A percentile compares a stretch with the other conserved stretches of the same genome.
These are phyloP conservation scores for Lepus townsendii DNA, from an alignment of 2,797 vertebrate genomes.

Conservation along the genomic window DNA sequence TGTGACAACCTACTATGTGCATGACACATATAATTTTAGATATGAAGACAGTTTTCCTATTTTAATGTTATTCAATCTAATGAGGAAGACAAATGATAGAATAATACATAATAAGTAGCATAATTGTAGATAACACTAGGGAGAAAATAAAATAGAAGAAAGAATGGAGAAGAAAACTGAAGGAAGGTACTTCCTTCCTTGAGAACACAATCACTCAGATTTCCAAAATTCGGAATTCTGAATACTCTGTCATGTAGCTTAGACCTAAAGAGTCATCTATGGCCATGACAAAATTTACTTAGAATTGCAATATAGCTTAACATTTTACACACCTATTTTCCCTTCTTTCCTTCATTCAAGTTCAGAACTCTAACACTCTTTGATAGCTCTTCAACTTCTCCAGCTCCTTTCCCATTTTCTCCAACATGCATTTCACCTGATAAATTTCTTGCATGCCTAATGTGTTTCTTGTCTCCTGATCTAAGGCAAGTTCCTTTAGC, in stretches of 20 bases:
- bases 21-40: not conserved
- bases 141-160: not conserved
- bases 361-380: not conserved
- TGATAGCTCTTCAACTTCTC: not conserved
- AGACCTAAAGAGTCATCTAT: not conserved
- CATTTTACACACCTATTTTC: not conserved
- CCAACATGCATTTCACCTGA: not conserved
- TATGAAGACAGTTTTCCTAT: not conserved
- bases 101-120: not conserved
- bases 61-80: not conserved
- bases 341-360: not conserved
- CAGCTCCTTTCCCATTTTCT: not conserved
- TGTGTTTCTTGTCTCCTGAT: not conserved
- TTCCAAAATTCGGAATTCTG: not conserved
- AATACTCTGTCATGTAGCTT: not conserved
- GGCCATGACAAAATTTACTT: not conserved
- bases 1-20: not conserved
- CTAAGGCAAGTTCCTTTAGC: not conserved
- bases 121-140: not conserved
- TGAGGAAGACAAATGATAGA: not conserved
- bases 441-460: not conserved
- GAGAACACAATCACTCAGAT: not conserved
- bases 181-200: rapidly evolving
- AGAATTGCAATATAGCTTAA: not conserved
- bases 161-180: not conserved